phyloP scores from a whole-genome alignment of 2,113 vertebrate genomes.

The Lathamus discolor region DNA sequence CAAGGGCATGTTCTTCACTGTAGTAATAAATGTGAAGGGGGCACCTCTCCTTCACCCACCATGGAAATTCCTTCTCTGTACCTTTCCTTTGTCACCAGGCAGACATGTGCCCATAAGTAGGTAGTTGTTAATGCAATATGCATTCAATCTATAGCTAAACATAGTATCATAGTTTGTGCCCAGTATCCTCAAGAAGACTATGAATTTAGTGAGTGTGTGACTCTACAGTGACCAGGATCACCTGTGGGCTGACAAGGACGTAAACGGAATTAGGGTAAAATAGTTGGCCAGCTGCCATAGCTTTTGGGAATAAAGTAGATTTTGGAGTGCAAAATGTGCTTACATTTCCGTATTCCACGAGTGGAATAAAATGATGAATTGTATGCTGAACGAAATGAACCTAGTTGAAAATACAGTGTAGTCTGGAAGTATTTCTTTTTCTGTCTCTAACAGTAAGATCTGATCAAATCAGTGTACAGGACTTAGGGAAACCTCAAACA shows the following conservation, averaged over 20 bases:
- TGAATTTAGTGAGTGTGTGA: not conserved
- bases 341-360: not conserved
- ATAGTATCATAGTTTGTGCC: rapidly evolving
- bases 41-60: not conserved
- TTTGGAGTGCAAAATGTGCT: not conserved
- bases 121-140: not conserved
- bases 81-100: not conserved
- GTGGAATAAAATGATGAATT: not conserved
- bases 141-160: not conserved
- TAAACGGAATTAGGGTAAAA: not conserved
- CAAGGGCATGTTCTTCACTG: not conserved
- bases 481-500: conserved; percentile 42
- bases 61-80: not conserved
- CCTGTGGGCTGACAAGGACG: not conserved
- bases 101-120: rapidly evolving
- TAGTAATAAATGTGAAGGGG: too few species aligned
- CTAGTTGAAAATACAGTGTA: not conserved
- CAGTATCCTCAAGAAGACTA: too few species aligned
- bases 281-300: not conserved
- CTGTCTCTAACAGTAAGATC: not conserved
- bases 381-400: not conserved
- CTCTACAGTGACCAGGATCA: not conserved
- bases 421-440: not conserved
- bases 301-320: not conserved
- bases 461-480: not conserved